A percentile compares a stretch with the other conserved stretches of the same genome.
These are phyloP conservation scores for Rhamnusium bicolor DNA, from an alignment of 2,888 invertebrate species.

Conservation along the genomic window DNA sequence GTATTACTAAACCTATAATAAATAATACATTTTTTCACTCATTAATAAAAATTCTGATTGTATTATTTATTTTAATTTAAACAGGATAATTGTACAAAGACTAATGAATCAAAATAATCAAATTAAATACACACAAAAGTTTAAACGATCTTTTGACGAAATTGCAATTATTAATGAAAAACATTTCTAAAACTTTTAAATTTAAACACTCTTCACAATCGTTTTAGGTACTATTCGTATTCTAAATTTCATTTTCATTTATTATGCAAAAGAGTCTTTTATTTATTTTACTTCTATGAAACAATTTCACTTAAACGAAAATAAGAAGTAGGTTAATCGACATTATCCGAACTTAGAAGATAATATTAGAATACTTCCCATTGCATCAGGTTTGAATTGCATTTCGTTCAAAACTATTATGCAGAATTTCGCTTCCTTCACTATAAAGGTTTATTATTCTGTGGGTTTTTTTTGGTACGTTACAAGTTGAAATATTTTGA, in stretches of 20 bases:
- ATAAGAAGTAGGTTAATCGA: constrained; percentile 14
- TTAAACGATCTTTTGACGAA: no score
- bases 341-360: constrained; percentile 13
- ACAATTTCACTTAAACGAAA: not conserved
- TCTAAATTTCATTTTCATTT: not conserved
- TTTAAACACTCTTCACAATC: not conserved
- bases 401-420: not conserved
- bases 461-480: not conserved
- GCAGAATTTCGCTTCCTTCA: not conserved
- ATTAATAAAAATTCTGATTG: no score
- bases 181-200: not conserved
- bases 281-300: not conserved
- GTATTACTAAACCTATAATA: no score
- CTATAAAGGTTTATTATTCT: not conserved
- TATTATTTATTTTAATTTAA: no score
- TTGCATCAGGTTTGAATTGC: not conserved
- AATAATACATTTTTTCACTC: no score
- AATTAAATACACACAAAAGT: no score
- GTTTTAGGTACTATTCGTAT: not conserved
- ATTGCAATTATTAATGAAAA: not conserved
- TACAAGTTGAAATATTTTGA: no score
- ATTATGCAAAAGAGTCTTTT: not conserved
- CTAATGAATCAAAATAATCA: no score
- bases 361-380: not conserved
- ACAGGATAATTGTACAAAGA: no score